Percentiles rank a stretch among this genome's conserved stretches.
These are phyloP conservation scores for Zoanthus sansibaricus DNA, from an alignment of 92 coral and sea anemone genomes.

Conservation along the genomic window DNA sequence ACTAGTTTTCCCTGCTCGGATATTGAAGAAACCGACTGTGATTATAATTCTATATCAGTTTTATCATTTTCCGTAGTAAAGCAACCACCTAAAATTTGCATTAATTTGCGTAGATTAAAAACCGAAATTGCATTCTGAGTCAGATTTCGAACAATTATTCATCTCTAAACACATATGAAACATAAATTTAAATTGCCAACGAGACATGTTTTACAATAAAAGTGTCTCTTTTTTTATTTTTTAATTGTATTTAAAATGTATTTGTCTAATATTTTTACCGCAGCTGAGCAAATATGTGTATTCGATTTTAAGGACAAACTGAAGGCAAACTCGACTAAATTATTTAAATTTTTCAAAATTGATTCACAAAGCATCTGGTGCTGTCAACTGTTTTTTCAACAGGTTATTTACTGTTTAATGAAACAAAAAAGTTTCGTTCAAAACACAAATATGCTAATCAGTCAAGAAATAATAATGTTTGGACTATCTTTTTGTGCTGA, in stretches of 20 bases:
- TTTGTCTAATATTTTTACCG: no score
- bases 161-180: not conserved
- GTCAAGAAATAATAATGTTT: not conserved
- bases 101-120: conserved; percentile 12
- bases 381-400: no score
- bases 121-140: not conserved
- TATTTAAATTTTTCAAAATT: no score
- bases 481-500: not conserved
- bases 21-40: not conserved
- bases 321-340: no score
- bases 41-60: no score
- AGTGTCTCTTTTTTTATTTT: no score
- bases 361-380: no score
- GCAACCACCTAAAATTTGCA: conserved; percentile 6
- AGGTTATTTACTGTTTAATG: not conserved
- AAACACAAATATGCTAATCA: not conserved
- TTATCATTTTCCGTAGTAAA: not conserved
- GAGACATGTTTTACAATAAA: not conserved
- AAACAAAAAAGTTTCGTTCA: not conserved
- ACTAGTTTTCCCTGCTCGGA: not conserved
- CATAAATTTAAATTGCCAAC: not conserved
- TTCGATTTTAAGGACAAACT: no score
- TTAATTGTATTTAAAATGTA: no score
- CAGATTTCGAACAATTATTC: not conserved
- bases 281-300: no score